These are phyloP conservation scores for Formicarius rufipectus DNA, from an alignment of 2,113 vertebrate species.

Conservation along the genomic window DNA sequence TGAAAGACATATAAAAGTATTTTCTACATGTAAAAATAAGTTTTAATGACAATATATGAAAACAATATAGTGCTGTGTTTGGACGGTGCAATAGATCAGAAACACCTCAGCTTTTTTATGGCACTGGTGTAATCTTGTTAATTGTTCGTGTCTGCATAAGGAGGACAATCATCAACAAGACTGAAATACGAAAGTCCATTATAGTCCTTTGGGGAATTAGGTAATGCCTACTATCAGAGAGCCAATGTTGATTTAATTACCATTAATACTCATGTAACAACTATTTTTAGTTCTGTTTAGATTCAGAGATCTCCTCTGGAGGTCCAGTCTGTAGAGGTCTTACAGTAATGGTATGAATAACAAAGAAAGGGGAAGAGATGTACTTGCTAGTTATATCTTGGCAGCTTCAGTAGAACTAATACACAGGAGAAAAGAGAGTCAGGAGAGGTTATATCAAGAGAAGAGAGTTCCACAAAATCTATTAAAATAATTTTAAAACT, in stretches of 20 bases:
- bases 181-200: not conserved
- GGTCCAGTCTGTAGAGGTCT: not conserved
- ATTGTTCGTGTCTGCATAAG: not conserved
- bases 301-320: not conserved
- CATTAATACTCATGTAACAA: not conserved
- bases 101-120: not conserved
- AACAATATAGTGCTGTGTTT: not conserved
- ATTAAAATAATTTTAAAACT: conserved; percentile 32
- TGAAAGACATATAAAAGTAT: not conserved
- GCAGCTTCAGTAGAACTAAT: conserved; percentile 21
- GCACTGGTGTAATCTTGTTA: not conserved
- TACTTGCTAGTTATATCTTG: not conserved
- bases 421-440: conserved; percentile 9
- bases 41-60: not conserved
- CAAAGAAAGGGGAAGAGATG: not conserved
- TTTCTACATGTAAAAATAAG: not conserved
- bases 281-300: conserved; percentile 12
- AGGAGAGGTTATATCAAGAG: not conserved
- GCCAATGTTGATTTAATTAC: conserved; percentile 42
- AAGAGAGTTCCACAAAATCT: not conserved
- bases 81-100: not conserved
- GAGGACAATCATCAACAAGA: not conserved
- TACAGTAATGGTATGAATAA: not conserved
- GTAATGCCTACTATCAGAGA: not conserved
- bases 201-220: not conserved